A percentile compares a stretch with the other conserved stretches of the same genome.
These are phyloP conservation scores for Drosophila cardini DNA, from an alignment of 1,140 invertebrate genomes.

Conservation along the genomic window DNA sequence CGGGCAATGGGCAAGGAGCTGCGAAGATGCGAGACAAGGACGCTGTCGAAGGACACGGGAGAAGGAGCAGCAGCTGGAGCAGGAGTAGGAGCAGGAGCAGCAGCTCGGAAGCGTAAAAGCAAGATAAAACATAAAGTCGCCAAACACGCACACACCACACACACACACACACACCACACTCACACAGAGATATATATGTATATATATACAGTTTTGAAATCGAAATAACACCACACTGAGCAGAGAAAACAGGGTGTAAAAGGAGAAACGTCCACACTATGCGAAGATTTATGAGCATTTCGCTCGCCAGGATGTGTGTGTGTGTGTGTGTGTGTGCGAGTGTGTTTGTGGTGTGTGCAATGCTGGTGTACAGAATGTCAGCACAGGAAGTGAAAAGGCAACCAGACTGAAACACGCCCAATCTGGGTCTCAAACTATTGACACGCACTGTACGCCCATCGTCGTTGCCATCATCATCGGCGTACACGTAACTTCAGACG, in stretches of 20 bases:
- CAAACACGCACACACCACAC: slow-evolving; percentile 38
- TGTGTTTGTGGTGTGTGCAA: slow-evolving; percentile 1
- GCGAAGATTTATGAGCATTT: slow-evolving; percentile 58
- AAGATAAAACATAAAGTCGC: slow-evolving; percentile 69
- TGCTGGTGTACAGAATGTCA: slow-evolving; percentile 48
- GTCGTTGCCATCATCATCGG: slow-evolving; percentile 41
- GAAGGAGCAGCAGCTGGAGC: neutral
- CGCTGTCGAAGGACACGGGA: slow-evolving; percentile 5
- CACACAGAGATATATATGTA: slow-evolving; percentile 30
- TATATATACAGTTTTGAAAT: slow-evolving; percentile 46
- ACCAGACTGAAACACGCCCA: neutral
- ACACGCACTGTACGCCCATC: slow-evolving; percentile 56
- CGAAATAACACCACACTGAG: slow-evolving; percentile 45
- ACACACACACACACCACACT: slow-evolving; percentile 26
- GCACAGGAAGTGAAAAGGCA: slow-evolving; percentile 42
- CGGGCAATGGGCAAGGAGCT: slow-evolving; percentile 38
- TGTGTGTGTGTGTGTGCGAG: too few relatives aligned
- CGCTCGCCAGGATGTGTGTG: slow-evolving; percentile 20
- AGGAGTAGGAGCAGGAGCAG: slow-evolving; percentile 6
- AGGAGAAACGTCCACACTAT: neutral
- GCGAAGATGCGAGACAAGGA: slow-evolving; percentile 8
- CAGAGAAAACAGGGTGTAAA: neutral
- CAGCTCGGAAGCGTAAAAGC: slow-evolving; percentile 72
- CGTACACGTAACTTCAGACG: slow-evolving; percentile 73
- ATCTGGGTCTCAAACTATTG: slow-evolving; percentile 58